These are phyloP conservation scores for Trypoxylus dichotomus DNA, from an alignment of 1,140 invertebrate species.

Conservation along the genomic window DNA sequence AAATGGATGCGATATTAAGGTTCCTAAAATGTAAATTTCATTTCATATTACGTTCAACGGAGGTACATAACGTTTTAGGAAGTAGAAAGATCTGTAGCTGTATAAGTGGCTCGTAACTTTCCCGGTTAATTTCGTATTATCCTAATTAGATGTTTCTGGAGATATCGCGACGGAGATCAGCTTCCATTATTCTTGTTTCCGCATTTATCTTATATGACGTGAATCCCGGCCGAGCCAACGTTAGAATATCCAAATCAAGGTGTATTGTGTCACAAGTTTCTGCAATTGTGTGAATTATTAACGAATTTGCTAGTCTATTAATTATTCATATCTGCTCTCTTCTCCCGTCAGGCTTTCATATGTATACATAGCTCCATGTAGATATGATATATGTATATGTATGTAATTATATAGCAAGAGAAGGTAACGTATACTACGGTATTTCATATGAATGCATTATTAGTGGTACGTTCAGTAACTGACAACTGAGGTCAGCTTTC, in stretches of 20 bases:
- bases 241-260: constrained; percentile 16
- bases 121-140: constrained; percentile 18
- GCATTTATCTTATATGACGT: constrained; percentile 7
- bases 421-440: not conserved
- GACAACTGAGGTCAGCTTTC: too few relatives aligned
- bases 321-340: constrained; percentile 21
- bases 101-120: constrained; percentile 18
- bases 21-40: not conserved
- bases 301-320: constrained; percentile 3
- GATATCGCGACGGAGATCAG: not conserved
- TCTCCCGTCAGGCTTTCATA: not conserved
- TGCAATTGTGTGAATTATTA: constrained; percentile 24
- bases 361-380: not conserved
- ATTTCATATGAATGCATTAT: not conserved
- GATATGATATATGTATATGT: not conserved
- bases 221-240: not conserved
- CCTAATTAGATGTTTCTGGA: constrained; percentile 17
- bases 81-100: constrained; percentile 2
- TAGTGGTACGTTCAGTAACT: not conserved
- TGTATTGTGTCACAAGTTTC: constrained; percentile 6
- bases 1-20: not conserved
- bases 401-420: not conserved
- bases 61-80: not conserved
- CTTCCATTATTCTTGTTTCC: constrained; percentile 7
- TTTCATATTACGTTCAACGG: not conserved